Percentiles rank a stretch among this genome's conserved stretches.
Evolutionary conservation across 2,797 vertebrate species (phyloP).

Genomic region (Leucoraja ocellata): DNA sequence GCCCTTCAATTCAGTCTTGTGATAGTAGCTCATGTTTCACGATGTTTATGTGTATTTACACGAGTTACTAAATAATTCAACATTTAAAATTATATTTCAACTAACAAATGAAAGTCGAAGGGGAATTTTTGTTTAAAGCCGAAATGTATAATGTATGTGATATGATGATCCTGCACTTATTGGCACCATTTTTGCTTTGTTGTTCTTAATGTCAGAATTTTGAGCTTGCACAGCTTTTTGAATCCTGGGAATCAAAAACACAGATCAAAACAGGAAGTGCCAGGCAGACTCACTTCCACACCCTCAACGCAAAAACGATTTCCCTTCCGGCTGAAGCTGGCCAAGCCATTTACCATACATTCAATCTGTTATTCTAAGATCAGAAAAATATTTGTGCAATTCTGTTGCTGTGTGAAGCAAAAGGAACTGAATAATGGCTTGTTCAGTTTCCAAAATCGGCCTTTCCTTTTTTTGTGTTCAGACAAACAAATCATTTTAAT

Average conservation of each 20-base stretch:
- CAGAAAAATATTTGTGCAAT: conserved; percentile 29
- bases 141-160: background rate
- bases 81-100: background rate
- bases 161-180: background rate
- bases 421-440: conserved; percentile 25
- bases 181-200: background rate
- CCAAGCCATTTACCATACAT: conserved; percentile 7
- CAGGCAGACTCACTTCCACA: conserved; percentile 15
- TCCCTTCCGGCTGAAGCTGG: conserved; percentile 7
- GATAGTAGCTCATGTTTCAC: background rate
- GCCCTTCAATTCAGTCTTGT: background rate
- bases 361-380: conserved; percentile 19
- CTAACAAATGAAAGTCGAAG: background rate
- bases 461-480: conserved; percentile 25
- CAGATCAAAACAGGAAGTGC: background rate
- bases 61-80: background rate
- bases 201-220: background rate
- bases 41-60: background rate
- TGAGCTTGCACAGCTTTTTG: background rate
- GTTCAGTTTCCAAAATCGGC: conserved; percentile 20
- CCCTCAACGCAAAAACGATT: background rate
- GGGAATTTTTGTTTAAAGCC: background rate
- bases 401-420: background rate
- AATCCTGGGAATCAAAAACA: conserved; percentile 15
- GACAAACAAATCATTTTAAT: conserved; percentile 23